Evolutionary conservation across 2,113 vertebrate genomes (phyloP), one percentile per base, ranked within the genome.

Genomic region (Morone saxatilis): DNA sequence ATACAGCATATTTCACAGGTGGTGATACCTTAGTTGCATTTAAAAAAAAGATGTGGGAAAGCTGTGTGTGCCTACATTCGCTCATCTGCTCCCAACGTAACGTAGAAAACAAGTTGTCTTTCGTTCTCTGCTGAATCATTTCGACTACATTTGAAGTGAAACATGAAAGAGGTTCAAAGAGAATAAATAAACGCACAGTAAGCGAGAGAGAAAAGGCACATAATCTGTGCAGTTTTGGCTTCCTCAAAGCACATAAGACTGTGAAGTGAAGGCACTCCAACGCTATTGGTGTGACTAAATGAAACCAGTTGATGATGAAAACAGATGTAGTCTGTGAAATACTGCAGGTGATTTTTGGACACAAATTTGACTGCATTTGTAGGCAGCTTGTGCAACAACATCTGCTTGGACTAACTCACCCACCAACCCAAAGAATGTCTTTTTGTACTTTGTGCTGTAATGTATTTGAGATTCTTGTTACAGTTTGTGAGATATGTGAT

Each of bases 381-480:
- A 8, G 56, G 57, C 45, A 82, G 71, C 43, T 72, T 77, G 36
- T 11, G 41, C 63, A 83, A 65, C 43, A 54, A 54, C 60, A 70
- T 91, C 90, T 80, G 67, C 85, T 80, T 80, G 63, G 56, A 70
- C 22, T n/a, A 31, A 85, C 25, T 62, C 60, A 66, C 47, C 48
- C 31, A n/a, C 45, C 74, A 78, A 72, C 50, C 59, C 61, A 76
- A 83, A 88, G 48, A 80, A 82, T 86, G 81, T 89, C 10, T 85
- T 86, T 85, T 88, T 88, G 71, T 89, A 81, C 61, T 47, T 91
- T 75, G 85, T 88, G 82, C 65, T 88, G 75, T 89, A 70, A 81
- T 86, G 90, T 91, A 31, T 86, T 91, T 86, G 70, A 72, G 57
- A 82, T 63, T 84, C 68, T 31, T 71, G 76, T 81, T 90, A 81